Conservation (phyloP, 2,888 invertebrate species). For the Drosophila crucigera region DNA sequence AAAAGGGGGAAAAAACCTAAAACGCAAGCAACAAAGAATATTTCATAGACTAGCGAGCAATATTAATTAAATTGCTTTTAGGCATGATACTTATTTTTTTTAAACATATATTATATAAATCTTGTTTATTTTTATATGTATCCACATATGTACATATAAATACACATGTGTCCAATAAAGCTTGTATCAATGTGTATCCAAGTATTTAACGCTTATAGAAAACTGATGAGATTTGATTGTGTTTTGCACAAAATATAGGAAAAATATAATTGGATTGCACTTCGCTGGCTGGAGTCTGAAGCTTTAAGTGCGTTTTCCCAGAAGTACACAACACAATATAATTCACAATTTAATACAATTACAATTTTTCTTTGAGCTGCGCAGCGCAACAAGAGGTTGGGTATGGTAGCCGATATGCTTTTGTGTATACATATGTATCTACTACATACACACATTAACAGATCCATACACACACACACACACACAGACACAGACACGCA, state of each 20-base stretch:
- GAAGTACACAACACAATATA: constrained; percentile 37
- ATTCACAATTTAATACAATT: constrained; percentile 38
- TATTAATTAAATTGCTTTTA: not conserved
- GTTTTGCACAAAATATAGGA: not conserved
- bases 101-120: constrained; percentile 6
- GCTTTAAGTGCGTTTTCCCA: constrained; percentile 43
- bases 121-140: constrained; percentile 23
- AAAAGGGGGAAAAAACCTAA: too few relatives aligned
- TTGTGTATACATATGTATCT: constrained; percentile 26
- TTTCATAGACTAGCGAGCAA: not conserved
- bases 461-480: not conserved
- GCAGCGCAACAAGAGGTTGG: constrained; percentile 63
- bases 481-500: constrained; percentile 16
- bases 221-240: not conserved
- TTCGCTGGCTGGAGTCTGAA: constrained; percentile 6
- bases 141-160: not conserved
- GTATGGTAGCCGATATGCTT: constrained; percentile 31
- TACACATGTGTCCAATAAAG: constrained; percentile 4
- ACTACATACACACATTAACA: constrained; percentile 27
- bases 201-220: constrained; percentile 6
- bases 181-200: constrained; percentile 18
- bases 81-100: not conserved
- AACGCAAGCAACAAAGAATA: not conserved
- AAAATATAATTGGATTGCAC: constrained; percentile 5
- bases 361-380: constrained; percentile 44